These are phyloP conservation scores for Melanophora roralis DNA, from an alignment of 2,888 invertebrate species.

Conservation along the genomic window DNA sequence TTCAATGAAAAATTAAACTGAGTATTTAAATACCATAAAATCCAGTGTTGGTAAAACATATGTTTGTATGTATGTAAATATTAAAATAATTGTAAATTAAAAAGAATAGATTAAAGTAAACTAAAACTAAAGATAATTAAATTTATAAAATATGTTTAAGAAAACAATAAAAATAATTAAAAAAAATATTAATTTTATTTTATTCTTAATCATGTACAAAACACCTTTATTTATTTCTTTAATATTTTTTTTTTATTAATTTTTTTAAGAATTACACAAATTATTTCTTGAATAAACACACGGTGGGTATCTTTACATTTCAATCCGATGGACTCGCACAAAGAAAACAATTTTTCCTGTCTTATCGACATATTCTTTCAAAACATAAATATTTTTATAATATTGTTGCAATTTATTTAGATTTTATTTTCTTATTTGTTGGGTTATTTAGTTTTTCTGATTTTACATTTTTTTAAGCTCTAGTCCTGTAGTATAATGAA, in stretches of 20 bases:
- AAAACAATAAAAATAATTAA: conserved; percentile 51
- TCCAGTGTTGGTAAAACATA: conserved; percentile 44
- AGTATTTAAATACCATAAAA: conserved; percentile 58
- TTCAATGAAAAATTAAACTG: conserved; percentile 51
- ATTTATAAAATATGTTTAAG: conserved; percentile 24
- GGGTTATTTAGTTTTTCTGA: too few species aligned
- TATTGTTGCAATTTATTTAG: too few species aligned
- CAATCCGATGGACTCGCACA: too few species aligned
- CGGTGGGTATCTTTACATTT: too few species aligned
- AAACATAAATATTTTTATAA: too few species aligned
- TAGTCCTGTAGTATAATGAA: too few species aligned
- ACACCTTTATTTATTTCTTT: not conserved
- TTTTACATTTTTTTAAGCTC: too few species aligned
- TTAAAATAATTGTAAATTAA: conserved; percentile 50
- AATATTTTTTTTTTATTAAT: conserved; percentile 1
- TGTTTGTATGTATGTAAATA: too few species aligned
- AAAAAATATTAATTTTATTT: conserved; percentile 32
- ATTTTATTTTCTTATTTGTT: too few species aligned
- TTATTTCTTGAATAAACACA: too few species aligned
- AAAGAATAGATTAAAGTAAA: not conserved
- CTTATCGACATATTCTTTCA: too few species aligned
- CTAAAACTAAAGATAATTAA: conserved; percentile 1
- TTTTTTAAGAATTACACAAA: not conserved
- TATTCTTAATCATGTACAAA: conserved; percentile 14
- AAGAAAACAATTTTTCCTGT: too few species aligned